phyloP scores from a whole-genome alignment of 2,888 invertebrate species.

The Diarsia mendica region DNA sequence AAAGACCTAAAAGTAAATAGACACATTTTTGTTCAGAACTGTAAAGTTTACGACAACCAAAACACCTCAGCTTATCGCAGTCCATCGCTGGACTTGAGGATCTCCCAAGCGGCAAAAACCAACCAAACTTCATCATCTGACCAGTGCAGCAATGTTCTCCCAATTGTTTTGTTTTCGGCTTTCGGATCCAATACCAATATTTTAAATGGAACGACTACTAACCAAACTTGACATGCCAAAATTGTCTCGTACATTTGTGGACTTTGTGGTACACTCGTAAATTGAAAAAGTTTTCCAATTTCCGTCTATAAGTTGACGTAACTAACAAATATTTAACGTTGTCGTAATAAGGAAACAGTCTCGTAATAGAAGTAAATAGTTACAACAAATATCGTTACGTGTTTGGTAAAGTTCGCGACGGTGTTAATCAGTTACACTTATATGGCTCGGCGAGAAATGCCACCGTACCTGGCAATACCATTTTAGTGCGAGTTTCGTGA shows the following conservation, averaged over 20 bases:
- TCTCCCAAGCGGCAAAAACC: not conserved
- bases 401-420: slow-evolving; percentile 51
- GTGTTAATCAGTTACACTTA: slow-evolving; percentile 57
- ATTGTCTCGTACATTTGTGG: too few relatives aligned
- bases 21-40: not conserved
- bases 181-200: too few relatives aligned
- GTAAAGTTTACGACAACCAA: not conserved
- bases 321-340: slow-evolving; percentile 1
- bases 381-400: slow-evolving; percentile 55
- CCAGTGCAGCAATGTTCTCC: too few relatives aligned
- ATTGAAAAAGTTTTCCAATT: not conserved
- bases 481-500: slow-evolving; percentile 55
- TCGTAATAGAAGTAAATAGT: slow-evolving; percentile 51
- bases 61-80: not conserved
- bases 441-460: slow-evolving; percentile 54
- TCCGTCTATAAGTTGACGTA: not conserved
- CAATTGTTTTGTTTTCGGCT: too few relatives aligned
- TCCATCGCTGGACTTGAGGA: not conserved
- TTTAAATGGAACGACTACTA: too few relatives aligned
- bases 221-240: not conserved
- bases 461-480: slow-evolving; percentile 32
- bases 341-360: slow-evolving; percentile 42
- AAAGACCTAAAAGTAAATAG: not conserved
- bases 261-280: too few relatives aligned
- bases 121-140: too few relatives aligned